Evolutionary conservation across 2,797 vertebrate species (phyloP).

Genomic region (Sebastes wilsoni): DNA sequence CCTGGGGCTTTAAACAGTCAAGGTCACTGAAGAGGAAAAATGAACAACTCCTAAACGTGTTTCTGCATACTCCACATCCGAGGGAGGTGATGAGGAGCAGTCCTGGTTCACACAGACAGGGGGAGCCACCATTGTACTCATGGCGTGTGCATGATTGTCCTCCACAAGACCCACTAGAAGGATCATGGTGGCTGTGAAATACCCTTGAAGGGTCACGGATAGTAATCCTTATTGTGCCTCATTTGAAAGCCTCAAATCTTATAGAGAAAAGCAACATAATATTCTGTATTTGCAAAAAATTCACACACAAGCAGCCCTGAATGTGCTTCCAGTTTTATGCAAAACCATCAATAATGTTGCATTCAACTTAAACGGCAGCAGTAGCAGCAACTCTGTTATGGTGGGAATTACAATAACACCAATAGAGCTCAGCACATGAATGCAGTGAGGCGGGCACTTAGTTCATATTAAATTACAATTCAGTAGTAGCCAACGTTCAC

Average conservation of each 20-base stretch:
- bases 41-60: slow-evolving; percentile 60
- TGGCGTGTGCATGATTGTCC: slow-evolving; percentile 23
- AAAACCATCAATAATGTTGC: neutral
- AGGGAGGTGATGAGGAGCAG: slow-evolving; percentile 17
- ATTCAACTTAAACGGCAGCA: neutral
- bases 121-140: slow-evolving; percentile 51
- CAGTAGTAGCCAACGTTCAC: slow-evolving; percentile 9
- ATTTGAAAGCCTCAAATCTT: neutral
- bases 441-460: slow-evolving; percentile 4
- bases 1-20: slow-evolving; percentile 64
- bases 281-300: neutral
- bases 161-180: slow-evolving; percentile 22
- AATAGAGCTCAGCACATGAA: slow-evolving; percentile 13
- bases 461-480: slow-evolving; percentile 37
- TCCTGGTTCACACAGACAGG: slow-evolving; percentile 58
- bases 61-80: slow-evolving; percentile 43
- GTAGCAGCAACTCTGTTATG: neutral
- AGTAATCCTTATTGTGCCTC: neutral
- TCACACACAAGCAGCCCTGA: neutral
- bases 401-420: slow-evolving; percentile 19
- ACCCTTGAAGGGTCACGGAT: slow-evolving; percentile 58
- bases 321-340: neutral
- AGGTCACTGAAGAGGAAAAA: slow-evolving; percentile 73
- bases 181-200: slow-evolving; percentile 27
- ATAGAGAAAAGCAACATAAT: neutral